These are phyloP conservation scores for Apocrypta bakeri DNA, from an alignment of 1,140 invertebrate genomes.

Conservation along the genomic window DNA sequence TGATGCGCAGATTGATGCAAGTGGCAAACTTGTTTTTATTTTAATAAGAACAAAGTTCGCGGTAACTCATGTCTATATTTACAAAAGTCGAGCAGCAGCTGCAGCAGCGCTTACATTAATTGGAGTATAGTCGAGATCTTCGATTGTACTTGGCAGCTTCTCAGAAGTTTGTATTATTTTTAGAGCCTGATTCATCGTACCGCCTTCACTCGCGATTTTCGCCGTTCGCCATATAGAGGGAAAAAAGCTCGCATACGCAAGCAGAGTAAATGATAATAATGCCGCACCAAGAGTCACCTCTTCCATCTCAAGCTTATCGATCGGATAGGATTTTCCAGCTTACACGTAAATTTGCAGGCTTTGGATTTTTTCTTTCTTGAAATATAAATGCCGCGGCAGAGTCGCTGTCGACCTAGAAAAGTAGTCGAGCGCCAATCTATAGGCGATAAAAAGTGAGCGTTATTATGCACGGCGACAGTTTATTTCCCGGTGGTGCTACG, in stretches of 20 bases:
- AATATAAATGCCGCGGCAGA: neutral
- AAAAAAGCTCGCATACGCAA: neutral
- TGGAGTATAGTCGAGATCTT: neutral
- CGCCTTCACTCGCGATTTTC: neutral
- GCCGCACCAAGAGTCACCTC: neutral
- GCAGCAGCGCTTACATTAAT: neutral
- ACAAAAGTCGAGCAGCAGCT: neutral
- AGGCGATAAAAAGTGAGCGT: neutral
- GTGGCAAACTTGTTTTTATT: neutral
- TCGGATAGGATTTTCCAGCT: neutral
- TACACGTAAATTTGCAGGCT: neutral
- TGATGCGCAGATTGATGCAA: neutral
- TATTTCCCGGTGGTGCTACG: no score
- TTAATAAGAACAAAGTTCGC: neutral
- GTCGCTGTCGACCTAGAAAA: neutral
- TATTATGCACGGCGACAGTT: neutral
- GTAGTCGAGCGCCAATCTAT: neutral
- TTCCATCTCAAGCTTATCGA: neutral
- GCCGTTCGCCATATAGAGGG: neutral
- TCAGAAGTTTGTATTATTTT: neutral
- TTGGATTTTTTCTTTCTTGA: neutral
- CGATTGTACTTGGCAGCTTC: constrained; percentile 1
- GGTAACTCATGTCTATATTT: neutral
- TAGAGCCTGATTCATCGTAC: neutral
- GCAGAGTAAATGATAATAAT: neutral